Evolutionary conservation across 2,113 vertebrate genomes (phyloP).

Genomic region (Cyanoderma ruficeps): DNA sequence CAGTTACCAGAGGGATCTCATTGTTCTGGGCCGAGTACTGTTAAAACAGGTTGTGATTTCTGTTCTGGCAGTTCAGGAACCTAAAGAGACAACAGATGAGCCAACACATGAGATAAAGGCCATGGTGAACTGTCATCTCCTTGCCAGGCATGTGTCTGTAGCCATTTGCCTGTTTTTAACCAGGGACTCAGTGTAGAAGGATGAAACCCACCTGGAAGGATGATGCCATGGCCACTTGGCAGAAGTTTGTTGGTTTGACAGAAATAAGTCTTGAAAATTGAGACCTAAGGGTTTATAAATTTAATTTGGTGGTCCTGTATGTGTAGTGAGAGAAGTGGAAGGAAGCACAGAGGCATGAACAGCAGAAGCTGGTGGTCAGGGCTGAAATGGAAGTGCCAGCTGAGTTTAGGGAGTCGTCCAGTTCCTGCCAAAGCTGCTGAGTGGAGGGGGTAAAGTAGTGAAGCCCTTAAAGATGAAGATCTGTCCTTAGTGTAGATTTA

Average conservation of each 20-base stretch:
- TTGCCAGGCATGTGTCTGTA: slow-evolving; percentile 22
- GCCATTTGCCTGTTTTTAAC: slow-evolving; percentile 11
- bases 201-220: neutral
- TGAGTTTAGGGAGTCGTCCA: neutral
- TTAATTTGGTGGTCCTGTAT: neutral
- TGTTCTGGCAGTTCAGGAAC: slow-evolving; percentile 29
- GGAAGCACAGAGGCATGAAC: accelerated
- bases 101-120: neutral
- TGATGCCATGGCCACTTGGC: neutral
- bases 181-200: neutral
- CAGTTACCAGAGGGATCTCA: neutral
- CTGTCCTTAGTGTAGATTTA: neutral
- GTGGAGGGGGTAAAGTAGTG: neutral
- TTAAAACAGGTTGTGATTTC: neutral
- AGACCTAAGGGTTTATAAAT: neutral
- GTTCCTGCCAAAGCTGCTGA: neutral
- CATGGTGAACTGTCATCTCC: neutral
- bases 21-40: neutral
- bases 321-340: neutral
- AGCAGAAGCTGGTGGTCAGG: neutral
- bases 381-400: neutral
- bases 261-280: neutral
- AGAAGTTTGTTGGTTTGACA: neutral
- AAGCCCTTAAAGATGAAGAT: neutral
- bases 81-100: slow-evolving; percentile 41